Conservation (phyloP, 2,888 invertebrate species). For the Slavum lentiscoides region DNA sequence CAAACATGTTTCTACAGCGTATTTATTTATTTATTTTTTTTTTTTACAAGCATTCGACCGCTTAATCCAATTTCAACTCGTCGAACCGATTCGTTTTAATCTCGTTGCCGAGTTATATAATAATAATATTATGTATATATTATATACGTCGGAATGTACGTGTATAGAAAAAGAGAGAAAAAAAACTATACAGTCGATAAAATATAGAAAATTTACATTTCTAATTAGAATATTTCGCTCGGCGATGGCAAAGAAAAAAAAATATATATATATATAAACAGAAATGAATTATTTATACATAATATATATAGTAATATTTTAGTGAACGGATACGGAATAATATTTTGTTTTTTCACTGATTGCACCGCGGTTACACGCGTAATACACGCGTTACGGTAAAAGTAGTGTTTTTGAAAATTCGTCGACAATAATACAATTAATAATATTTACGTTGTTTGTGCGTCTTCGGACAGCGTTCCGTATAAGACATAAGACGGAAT, state of each 20-base stretch:
- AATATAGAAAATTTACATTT: conserved; percentile 15
- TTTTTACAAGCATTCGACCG: conserved; percentile 5
- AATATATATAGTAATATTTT: neutral
- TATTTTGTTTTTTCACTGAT: neutral
- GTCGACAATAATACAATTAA: too few species aligned
- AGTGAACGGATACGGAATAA: neutral
- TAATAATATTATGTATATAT: neutral
- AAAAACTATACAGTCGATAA: neutral
- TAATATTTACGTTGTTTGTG: too few species aligned
- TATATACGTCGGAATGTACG: neutral
- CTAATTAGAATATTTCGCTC: neutral
- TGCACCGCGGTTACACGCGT: neutral
- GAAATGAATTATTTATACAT: neutral
- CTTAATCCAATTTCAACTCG: conserved; percentile 33
- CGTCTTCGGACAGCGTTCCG: too few species aligned
- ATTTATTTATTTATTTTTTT: too few species aligned
- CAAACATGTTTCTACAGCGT: too few species aligned
- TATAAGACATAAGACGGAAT: too few species aligned
- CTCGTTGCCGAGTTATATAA: too few species aligned
- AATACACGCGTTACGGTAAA: too few species aligned
- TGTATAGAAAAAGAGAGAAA: neutral
- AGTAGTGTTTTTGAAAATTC: too few species aligned
- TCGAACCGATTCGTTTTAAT: neutral
- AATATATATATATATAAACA: neutral
- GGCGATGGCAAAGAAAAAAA: neutral